Evolutionary conservation across 2,888 invertebrate species (phyloP).

Genomic region (Lasioglossum morio): DNA sequence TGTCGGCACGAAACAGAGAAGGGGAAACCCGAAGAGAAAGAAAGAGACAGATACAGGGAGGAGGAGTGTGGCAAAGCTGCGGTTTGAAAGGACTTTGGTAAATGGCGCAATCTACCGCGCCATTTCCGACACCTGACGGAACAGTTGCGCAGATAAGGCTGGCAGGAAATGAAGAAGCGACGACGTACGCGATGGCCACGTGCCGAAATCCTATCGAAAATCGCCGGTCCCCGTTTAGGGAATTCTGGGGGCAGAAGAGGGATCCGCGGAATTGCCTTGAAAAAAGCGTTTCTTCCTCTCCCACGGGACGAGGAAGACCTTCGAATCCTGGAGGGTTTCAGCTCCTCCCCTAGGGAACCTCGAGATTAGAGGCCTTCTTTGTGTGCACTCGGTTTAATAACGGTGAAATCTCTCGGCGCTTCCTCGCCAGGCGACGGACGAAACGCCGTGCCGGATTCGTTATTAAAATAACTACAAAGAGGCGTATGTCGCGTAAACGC

Average conservation of each 20-base stretch:
- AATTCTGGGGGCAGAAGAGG: not conserved
- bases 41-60: not conserved
- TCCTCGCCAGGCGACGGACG: slow-evolving; percentile 8
- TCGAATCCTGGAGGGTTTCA: not conserved
- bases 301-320: not conserved
- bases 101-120: slow-evolving; percentile 63
- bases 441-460: slow-evolving; percentile 7
- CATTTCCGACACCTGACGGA: slow-evolving; percentile 65
- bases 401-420: slow-evolving; percentile 23
- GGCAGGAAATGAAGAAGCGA: slow-evolving; percentile 49
- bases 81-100: slow-evolving; percentile 54
- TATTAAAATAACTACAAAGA: slow-evolving; percentile 45
- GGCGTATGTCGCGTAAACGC: not conserved
- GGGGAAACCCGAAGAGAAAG: not conserved
- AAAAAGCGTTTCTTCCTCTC: not conserved
- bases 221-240: not conserved
- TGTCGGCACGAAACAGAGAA: not conserved
- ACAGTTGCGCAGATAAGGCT: slow-evolving; percentile 52
- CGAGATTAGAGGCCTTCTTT: slow-evolving; percentile 15
- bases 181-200: slow-evolving; percentile 17
- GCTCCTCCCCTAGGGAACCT: not conserved
- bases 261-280: not conserved
- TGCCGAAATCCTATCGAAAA: slow-evolving; percentile 27
- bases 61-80: slow-evolving; percentile 17
- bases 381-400: slow-evolving; percentile 34